Conservation (phyloP, 1,140 invertebrate genomes). For the Notospermus geniculatus region DNA sequence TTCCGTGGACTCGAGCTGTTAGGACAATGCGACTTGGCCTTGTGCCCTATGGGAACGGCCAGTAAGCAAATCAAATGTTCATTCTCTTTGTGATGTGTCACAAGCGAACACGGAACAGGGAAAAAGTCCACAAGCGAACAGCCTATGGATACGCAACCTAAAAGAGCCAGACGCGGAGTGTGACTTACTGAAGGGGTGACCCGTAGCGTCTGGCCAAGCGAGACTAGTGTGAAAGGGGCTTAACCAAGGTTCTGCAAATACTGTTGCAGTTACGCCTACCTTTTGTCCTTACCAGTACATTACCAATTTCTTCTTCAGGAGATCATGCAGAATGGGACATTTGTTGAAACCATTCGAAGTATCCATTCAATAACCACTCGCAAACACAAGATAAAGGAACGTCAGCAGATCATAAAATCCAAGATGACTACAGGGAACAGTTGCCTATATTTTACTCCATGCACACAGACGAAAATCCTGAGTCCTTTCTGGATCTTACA, state of each 20-base stretch:
- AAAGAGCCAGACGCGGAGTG: too few relatives aligned
- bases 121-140: too few relatives aligned
- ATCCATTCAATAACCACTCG: slow-evolving; percentile 40
- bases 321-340: neutral
- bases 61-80: too few relatives aligned
- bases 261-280: neutral
- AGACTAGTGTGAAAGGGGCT: too few relatives aligned
- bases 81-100: too few relatives aligned
- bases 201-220: too few relatives aligned
- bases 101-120: too few relatives aligned
- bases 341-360: slow-evolving; percentile 36
- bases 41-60: too few relatives aligned
- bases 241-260: neutral
- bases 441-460: slow-evolving; percentile 26
- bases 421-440: slow-evolving; percentile 33
- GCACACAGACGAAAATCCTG: slow-evolving; percentile 26
- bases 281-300: neutral
- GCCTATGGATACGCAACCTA: too few relatives aligned
- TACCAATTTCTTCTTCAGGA: neutral
- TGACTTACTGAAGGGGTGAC: too few relatives aligned
- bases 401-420: slow-evolving; percentile 26
- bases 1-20: too few relatives aligned
- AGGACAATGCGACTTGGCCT: too few relatives aligned
- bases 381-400: slow-evolving; percentile 42
- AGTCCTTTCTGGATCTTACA: slow-evolving; percentile 38